phyloP scores from a whole-genome alignment of 2,797 vertebrate species.

The Danio kyathit region DNA sequence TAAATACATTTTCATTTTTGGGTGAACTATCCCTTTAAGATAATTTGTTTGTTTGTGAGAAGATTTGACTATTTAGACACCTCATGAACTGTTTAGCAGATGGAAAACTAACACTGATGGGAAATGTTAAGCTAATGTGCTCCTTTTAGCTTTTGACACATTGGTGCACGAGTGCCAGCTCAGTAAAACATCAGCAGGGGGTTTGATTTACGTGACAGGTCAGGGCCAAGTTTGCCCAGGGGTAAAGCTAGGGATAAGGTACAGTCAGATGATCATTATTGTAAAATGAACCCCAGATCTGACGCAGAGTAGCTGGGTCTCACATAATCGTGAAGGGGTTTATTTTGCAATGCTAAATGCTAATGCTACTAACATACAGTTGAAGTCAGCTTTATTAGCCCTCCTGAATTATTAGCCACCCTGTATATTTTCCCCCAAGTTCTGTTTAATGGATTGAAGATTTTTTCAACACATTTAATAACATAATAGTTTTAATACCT shows the following conservation, averaged over 20 bases:
- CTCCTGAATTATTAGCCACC: no score
- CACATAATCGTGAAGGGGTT: background rate
- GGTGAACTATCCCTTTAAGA: no score
- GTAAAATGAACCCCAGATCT: background rate
- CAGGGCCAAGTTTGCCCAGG: constrained; percentile 11
- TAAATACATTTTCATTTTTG: no score
- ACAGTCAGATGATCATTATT: background rate
- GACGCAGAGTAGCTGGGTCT: background rate
- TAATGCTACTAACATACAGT: background rate
- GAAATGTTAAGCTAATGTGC: constrained; percentile 61
- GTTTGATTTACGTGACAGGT: constrained; percentile 15
- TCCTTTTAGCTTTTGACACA: constrained; percentile 61
- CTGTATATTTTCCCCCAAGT: no score
- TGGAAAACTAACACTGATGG: constrained; percentile 48
- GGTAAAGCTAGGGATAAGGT: background rate
- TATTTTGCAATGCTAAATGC: background rate
- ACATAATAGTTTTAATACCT: no score
- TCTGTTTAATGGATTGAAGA: no score
- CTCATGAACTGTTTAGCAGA: constrained; percentile 23
- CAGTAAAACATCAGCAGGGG: constrained; percentile 10
- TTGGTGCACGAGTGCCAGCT: background rate
- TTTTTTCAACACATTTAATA: no score
- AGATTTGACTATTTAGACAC: background rate
- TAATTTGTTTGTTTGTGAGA: background rate
- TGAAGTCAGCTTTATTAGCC: no score